These are phyloP conservation scores for Falco berigora DNA, from an alignment of 2,797 vertebrate species.

Conservation along the genomic window DNA sequence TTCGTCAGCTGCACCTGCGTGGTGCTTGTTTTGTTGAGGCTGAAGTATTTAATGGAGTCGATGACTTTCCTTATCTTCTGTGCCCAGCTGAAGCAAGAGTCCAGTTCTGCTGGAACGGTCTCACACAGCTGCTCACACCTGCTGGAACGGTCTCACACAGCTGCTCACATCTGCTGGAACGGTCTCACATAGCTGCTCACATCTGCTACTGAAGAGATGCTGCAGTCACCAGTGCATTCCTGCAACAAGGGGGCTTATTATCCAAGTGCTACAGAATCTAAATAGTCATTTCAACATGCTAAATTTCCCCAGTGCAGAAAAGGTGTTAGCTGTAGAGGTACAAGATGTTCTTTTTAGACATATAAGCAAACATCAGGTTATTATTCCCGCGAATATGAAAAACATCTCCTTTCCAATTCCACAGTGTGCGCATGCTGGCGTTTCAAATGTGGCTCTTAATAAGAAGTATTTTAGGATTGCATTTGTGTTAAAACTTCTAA, in stretches of 20 bases:
- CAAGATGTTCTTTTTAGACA: constrained; percentile 10
- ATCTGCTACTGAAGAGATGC: neutral
- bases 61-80: neutral
- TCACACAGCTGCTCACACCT: neutral
- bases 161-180: neutral
- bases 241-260: neutral
- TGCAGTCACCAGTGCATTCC: neutral
- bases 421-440: neutral
- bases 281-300: neutral
- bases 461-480: constrained; percentile 54
- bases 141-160: neutral
- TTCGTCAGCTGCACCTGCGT: neutral
- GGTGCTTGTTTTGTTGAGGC: neutral
- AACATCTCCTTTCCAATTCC: constrained; percentile 6
- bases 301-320: neutral
- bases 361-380: neutral
- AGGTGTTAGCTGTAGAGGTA: neutral
- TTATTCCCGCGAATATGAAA: constrained; percentile 33
- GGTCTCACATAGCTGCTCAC: neutral
- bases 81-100: neutral
- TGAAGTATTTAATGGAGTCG: neutral
- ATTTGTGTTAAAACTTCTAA: constrained; percentile 21
- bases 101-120: neutral
- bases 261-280: neutral
- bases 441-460: constrained; percentile 30